A percentile compares a stretch with the other conserved stretches of the same genome.
These are phyloP conservation scores for Pollenia angustigena DNA, from an alignment of 2,888 invertebrate species.

Conservation along the genomic window DNA sequence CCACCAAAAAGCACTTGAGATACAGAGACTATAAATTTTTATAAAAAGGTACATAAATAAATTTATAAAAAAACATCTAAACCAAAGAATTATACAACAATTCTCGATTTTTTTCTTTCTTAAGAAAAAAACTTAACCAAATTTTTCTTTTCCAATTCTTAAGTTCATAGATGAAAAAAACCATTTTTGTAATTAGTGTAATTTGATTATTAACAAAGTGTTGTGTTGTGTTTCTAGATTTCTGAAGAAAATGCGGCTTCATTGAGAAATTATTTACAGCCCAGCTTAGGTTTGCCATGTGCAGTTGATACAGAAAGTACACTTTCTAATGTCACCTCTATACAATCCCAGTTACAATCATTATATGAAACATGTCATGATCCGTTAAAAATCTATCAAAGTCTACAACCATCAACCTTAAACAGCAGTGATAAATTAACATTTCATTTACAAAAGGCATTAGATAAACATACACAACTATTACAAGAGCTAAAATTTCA, in stretches of 20 bases:
- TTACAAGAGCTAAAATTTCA: slow-evolving; percentile 78
- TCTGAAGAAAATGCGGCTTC: slow-evolving; percentile 72
- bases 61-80: neutral
- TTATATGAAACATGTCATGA: slow-evolving; percentile 81
- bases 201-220: too few species aligned
- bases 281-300: slow-evolving; percentile 64
- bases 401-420: slow-evolving; percentile 48
- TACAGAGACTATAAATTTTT: slow-evolving; percentile 80
- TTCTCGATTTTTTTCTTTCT: neutral
- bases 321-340: slow-evolving; percentile 84
- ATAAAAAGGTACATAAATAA: slow-evolving; percentile 78
- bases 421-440: slow-evolving; percentile 70
- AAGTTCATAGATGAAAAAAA: too few species aligned
- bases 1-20: slow-evolving; percentile 84
- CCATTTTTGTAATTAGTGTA: too few species aligned
- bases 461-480: slow-evolving; percentile 80
- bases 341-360: slow-evolving; percentile 83
- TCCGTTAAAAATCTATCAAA: slow-evolving; percentile 73
- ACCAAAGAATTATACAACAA: neutral
- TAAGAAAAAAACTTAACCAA: too few species aligned
- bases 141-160: too few species aligned
- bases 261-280: slow-evolving; percentile 68
- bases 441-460: slow-evolving; percentile 77
- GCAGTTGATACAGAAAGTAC: slow-evolving; percentile 82
- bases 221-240: slow-evolving; percentile 48